Percentiles rank a stretch among this genome's conserved stretches.
Conservation (phyloP, 1,140 invertebrate genomes). For the Anoplolepis gracilipes region DNA sequence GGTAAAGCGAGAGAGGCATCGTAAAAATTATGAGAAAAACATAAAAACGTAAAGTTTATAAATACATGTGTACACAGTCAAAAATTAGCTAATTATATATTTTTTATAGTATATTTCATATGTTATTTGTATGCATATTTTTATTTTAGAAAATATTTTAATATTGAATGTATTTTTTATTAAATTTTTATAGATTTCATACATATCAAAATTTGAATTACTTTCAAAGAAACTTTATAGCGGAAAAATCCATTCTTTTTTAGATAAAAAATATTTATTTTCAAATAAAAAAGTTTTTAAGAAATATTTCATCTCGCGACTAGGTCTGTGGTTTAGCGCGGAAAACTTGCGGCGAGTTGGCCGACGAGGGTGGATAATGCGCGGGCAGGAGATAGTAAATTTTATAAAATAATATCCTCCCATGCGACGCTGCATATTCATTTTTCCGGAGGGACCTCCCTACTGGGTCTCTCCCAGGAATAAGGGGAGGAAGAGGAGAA, state of each 20-base stretch:
- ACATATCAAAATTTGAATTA: not conserved
- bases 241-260: not conserved
- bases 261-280: not conserved
- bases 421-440: constrained; percentile 80
- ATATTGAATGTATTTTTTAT: not conserved
- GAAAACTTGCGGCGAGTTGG: constrained; percentile 45
- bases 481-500: constrained; percentile 15
- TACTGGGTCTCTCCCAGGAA: not conserved
- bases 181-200: not conserved
- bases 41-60: not conserved
- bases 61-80: not conserved
- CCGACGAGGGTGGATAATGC: constrained; percentile 67
- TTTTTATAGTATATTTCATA: not conserved
- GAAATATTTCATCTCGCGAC: constrained; percentile 27
- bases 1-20: constrained; percentile 2
- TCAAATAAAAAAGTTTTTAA: constrained; percentile 4
- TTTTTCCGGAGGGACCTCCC: constrained; percentile 81
- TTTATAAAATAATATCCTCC: constrained; percentile 80
- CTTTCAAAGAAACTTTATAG: not conserved
- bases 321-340: constrained; percentile 18
- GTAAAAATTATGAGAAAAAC: constrained; percentile 38
- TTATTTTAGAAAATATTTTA: not conserved
- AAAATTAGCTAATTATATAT: not conserved
- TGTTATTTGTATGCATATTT: not conserved
- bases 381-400: constrained; percentile 77